These are phyloP conservation scores for Oscheius sp. DNA, from an alignment of 1,140 invertebrate species.

Conservation along the genomic window DNA sequence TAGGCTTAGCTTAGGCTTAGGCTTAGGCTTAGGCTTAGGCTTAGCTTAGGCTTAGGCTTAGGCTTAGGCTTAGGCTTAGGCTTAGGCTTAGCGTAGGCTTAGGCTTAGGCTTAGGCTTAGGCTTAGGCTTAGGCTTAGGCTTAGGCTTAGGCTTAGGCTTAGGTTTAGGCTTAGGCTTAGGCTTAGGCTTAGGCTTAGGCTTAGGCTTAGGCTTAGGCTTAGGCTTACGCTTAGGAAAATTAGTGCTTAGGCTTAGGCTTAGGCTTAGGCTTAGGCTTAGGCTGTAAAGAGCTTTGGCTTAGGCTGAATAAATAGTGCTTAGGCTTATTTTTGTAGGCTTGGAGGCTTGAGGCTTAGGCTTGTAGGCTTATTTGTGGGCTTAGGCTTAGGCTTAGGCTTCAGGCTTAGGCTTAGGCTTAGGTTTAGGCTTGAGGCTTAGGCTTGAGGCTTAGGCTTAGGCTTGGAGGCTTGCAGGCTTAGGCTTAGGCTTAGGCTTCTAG, in stretches of 20 bases:
- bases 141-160: constrained; percentile 19
- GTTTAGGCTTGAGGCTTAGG: constrained; percentile 27
- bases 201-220: constrained; percentile 18
- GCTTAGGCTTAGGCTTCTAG: constrained; percentile 17
- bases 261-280: constrained; percentile 29
- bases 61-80: constrained; percentile 32
- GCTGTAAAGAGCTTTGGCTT: constrained; percentile 21
- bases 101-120: constrained; percentile 32
- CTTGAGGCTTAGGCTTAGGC: constrained; percentile 28
- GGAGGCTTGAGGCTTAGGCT: constrained; percentile 19
- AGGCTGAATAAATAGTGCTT: constrained; percentile 15
- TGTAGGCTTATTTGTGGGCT: constrained; percentile 22
- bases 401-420: constrained; percentile 28
- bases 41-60: constrained; percentile 31
- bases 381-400: constrained; percentile 34
- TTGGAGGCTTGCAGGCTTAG: constrained; percentile 10
- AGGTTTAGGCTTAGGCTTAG: constrained; percentile 24
- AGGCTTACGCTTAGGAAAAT: constrained; percentile 20
- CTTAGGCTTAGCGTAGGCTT: constrained; percentile 27
- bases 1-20: constrained; percentile 23
- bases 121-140: constrained; percentile 15
- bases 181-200: constrained; percentile 22
- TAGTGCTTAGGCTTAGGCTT: constrained; percentile 26
- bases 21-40: constrained; percentile 34
- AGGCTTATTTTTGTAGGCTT: constrained; percentile 18